Base-by-base conservation (phyloP, 1,140 invertebrate species). In the Xylocopa sonorina region DNA sequence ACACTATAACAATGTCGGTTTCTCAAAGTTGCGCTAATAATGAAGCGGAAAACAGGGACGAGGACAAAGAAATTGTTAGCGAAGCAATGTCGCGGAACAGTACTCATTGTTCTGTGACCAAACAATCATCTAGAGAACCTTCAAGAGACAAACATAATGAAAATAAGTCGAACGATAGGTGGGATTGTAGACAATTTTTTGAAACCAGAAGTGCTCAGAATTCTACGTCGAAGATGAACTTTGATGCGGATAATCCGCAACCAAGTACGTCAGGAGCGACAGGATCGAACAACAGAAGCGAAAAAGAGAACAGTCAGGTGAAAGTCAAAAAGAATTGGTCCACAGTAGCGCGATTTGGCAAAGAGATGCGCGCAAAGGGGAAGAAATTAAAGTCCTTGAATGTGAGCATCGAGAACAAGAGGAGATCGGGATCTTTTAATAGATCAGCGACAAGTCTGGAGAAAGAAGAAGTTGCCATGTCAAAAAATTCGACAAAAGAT, bases 281-380 rank as follows among this genome's bases (percentile, higher is more conserved):
- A n/a, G 34, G 1, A 4, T 34, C 41, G 34, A 3, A 6, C 24
- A 2, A 43, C 0, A 10, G 51, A 10, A 63, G 5, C 18, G n/a
- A n/a, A n/a, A 50, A 68, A 51, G 58, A 38, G 7, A 53, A 3
- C n/a, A 41, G 0, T 6, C 14, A 76, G 0, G 43, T 68, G 1
- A 38, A n/a, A 9, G n/a, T n/a, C n/a, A n/a, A n/a, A n/a, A n/a
- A n/a, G n/a, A n/a, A 85, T 10, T 89, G 88, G 89, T 58, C 63
- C 10, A 6, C 72, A 1, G 77, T 90, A 3, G 82, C 69, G 29
- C 27, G 85, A 32, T 82, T 89, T 68, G 87, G 85, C 0, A 90
- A 87, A 62, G 88, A 89, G 81, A 83, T 88, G 76, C 82, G 84
- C 5, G 34, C 62, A 10, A 90, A 46, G 24, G 85, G 68, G 29